These are phyloP conservation scores for Drosophila kambysellisi DNA, from an alignment of 2,888 invertebrate genomes.

Conservation along the genomic window DNA sequence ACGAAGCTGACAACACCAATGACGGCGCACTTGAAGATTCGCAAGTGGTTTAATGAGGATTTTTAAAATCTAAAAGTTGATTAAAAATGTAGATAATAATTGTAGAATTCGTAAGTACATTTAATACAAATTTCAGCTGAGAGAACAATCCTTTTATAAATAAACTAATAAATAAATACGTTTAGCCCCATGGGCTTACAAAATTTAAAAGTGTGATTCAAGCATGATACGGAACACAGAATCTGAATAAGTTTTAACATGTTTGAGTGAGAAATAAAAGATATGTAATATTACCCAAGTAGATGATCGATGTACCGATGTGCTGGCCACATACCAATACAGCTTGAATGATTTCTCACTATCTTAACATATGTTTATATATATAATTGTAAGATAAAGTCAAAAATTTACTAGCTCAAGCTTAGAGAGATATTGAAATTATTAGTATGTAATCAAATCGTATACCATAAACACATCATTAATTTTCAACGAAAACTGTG, in stretches of 20 bases:
- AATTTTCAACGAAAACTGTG: too few species aligned
- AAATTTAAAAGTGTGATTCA: not conserved
- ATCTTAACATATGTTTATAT: not conserved
- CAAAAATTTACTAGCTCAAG: not conserved
- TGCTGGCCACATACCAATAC: not conserved
- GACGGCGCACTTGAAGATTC: constrained; percentile 73
- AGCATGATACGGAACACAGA: too few species aligned
- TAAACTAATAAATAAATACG: not conserved
- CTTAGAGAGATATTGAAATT: not conserved
- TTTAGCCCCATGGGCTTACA: not conserved
- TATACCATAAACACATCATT: too few species aligned
- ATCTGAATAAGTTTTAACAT: too few species aligned
- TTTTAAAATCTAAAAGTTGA: constrained; percentile 35
- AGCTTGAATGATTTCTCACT: not conserved
- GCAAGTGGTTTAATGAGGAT: constrained; percentile 70
- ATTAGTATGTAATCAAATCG: not conserved
- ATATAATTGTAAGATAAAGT: too few species aligned
- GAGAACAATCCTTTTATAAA: not conserved
- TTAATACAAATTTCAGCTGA: not conserved
- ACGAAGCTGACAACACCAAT: constrained; percentile 70
- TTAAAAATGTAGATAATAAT: not conserved
- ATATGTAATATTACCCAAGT: too few species aligned
- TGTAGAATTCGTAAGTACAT: not conserved
- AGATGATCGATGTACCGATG: not conserved
- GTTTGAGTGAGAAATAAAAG: too few species aligned